Conservation (phyloP, 2,797 vertebrate genomes). For the Mormyrus proboscirostris region DNA sequence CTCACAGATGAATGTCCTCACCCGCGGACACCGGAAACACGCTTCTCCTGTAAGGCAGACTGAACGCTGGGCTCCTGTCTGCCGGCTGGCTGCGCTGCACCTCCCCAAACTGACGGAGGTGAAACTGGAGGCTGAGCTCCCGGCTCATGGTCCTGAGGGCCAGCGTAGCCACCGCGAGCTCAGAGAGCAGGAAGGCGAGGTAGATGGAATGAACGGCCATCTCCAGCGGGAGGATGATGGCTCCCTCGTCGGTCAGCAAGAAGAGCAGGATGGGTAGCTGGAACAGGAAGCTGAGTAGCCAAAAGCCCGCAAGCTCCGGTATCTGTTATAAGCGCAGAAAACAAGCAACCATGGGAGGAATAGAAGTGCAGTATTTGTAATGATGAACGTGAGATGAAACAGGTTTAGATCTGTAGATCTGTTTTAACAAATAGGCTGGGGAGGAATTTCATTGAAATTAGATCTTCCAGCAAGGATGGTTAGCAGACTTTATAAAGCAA, state of each 20-base stretch:
- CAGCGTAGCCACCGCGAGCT: slow-evolving; percentile 62
- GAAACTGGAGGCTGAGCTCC: slow-evolving; percentile 67
- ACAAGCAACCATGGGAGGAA: not conserved
- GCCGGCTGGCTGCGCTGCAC: slow-evolving; percentile 35
- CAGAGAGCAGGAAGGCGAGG: slow-evolving; percentile 59
- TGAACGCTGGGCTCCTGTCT: slow-evolving; percentile 42
- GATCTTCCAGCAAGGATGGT: not conserved
- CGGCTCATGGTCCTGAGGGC: slow-evolving; percentile 66
- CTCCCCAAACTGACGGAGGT: slow-evolving; percentile 60
- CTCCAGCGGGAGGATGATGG: slow-evolving; percentile 70
- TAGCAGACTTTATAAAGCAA: not conserved
- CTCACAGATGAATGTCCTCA: slow-evolving; percentile 48
- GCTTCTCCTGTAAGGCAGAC: slow-evolving; percentile 42
- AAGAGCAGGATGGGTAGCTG: slow-evolving; percentile 80
- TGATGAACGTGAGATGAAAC: not conserved
- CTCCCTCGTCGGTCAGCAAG: slow-evolving; percentile 65
- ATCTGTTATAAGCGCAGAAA: slow-evolving; percentile 57
- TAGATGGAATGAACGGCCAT: slow-evolving; percentile 61
- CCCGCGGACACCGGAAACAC: slow-evolving; percentile 49
- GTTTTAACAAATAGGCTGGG: not conserved
- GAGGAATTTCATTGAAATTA: not conserved
- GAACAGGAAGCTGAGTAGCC: slow-evolving; percentile 73
- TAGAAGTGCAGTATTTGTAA: not conserved
- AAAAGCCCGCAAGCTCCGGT: slow-evolving; percentile 76
- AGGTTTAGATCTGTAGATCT: not conserved